Evolutionary conservation across 2,888 invertebrate species (phyloP), one percentile per base, ranked within the genome.

Genomic region (Tromatobia lineatoria): DNA sequence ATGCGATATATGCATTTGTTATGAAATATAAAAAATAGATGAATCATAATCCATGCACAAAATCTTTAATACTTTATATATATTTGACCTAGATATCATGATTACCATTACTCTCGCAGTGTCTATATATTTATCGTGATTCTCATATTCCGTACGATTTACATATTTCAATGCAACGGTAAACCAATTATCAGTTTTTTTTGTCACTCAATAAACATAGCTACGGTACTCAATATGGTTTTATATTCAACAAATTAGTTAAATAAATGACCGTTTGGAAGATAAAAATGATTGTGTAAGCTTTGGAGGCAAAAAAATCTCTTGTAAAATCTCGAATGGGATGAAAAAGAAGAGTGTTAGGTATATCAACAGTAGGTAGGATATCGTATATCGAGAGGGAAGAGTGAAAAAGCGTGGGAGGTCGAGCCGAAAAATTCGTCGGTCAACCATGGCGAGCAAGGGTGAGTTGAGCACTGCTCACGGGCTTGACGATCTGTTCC

Each of bases 311-410:
- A 61, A 61, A 29, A 42, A 38, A 66, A 66, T 64, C 64, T 42
- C 64, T 42, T 42, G 18, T 42, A 42, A 64, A 64, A 64, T 45
- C 42, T 42, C 59, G 59, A 15, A 61, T 7, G 29, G 11, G 15
- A 57, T 57, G 20, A 61, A 61, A n/a, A 29, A 59, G 25, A 59
- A 25, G 1, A 13, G 15, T 34, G n/a, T 61, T n/a, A 15, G 57
- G n/a, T 38, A 34, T 64, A 45, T 15, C 42, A 66, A 20, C 10
- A 11, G 42, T 42, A 79, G 78, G 83, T 85, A 86, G 88, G 88
- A 90, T 90, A 90, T 90, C 90, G 91, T 90, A 91, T 82, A 78
- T 77, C 83, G 80, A 52, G 67, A 59, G 77, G 34, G 38, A 70
- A 74, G 71, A 64, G 73, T 79, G 69, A 47, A 70, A 76, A 76